Evolutionary conservation across 1,140 invertebrate genomes (phyloP), one percentile per base, ranked within the genome.

Genomic region (Heliothis virescens): DNA sequence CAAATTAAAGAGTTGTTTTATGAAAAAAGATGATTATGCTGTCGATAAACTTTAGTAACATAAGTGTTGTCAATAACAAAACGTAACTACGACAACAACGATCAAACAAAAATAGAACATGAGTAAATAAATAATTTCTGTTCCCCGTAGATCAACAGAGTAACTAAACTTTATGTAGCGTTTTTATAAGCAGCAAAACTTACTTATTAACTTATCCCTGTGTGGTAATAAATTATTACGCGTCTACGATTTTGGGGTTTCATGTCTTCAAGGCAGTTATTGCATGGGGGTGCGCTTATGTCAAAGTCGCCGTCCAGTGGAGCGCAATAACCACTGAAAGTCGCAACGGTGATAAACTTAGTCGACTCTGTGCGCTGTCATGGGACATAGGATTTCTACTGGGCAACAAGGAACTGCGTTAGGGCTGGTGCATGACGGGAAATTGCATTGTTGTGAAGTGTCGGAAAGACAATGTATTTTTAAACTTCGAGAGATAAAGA

Each of bases 321-420:
- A 86, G 89, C 81, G 90, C 92, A 94, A 92, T 92, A 92, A 92
- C 90, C 86, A 89, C 83, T 90, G 88, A 88, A 88, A 89, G 87
- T 89, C 87, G 85, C 86, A 85, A 74, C 82, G 88, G 90, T 85
- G 87, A 91, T 91, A 93, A 92, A 92, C 84, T 90, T 86, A 84
- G 84, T 85, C 79, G 84, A 85, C 80, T 81, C 80, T 76, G 18
- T 69, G 53, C 21, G 74, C 55, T 83, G 85, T 88, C 87, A 85
- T 79, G 88, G 87, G 87, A 91, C 91, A 92, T 90, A 92, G 89
- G 87, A 89, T 86, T 83, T 90, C 85, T 81, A 80, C 84, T 83
- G 89, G 89, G 80, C 90, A 87, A 81, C 85, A 78, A 85, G 80
- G 3, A 79, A 78, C 21, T 65, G 16, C 7, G 77, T 60, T 82